Evolutionary conservation across 2,888 invertebrate genomes (phyloP), one percentile per base, ranked within the genome.

Genomic region (Callinectes sapidus): DNA sequence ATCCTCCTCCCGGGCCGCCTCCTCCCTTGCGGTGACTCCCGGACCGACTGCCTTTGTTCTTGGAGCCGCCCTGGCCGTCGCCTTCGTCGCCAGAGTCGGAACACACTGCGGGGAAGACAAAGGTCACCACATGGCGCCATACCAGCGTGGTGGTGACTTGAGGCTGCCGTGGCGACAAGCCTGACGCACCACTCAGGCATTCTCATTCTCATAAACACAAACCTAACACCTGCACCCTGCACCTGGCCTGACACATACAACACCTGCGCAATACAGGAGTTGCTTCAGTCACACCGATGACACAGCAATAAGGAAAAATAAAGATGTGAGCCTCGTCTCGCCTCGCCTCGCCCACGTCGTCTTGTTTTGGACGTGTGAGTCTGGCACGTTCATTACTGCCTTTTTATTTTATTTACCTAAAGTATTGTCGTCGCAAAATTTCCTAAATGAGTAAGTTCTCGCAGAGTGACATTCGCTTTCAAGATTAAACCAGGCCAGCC

Each of bases 51-150:
- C 42, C 89, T 39, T 87, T 90, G 28, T 32, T 87, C 32, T 89
- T 90, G 32, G 89, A 86, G 61, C 92, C 90, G 85, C 92, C 91
- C 91, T 87, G 88, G 71, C 32, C 94, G 86, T 90, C 92, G 71
- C 85, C 90, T n/a, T 89, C 92, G 89, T 92, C 92, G 3, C 91
- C 93, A 28, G 93, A 93, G 85, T 94, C 94, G 5, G 94, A 94
- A 86, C 94, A 94, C 81, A 94, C 94, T 94, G 94, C 48, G n/a
- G 85, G 48, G 28, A 42, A 54, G 77, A 48, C 42, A 87, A 66
- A n/a, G 39, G 85, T 23, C 35, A 32, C 3, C 32, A 35, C 3
- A 35, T 55, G 10, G 3, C 18, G 0, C 16, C n/a, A 54, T 23
- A 71, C 28, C 3, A 8, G 71, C 23, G n/a, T 71, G n/a, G n/a